phyloP scores from a whole-genome alignment of 2,113 vertebrate genomes.

The Clinocottus analis region DNA sequence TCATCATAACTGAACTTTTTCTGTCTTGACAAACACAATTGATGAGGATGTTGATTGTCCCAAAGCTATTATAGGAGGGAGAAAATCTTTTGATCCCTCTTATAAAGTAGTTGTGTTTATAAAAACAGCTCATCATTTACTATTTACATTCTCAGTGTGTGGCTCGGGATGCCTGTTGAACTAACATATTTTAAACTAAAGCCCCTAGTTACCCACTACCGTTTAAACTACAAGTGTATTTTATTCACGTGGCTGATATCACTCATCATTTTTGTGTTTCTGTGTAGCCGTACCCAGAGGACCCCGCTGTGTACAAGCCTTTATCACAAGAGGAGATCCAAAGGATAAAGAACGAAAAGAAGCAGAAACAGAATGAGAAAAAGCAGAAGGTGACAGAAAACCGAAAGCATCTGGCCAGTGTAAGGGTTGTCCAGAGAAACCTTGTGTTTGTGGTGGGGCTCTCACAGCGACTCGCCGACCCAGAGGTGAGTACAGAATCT shows the following conservation, averaged over 20 bases:
- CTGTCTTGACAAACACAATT: neutral
- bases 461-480: slow-evolving; percentile 96
- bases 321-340: slow-evolving; percentile 99
- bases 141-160: neutral
- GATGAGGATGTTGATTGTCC: neutral
- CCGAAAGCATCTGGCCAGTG: slow-evolving; percentile 98
- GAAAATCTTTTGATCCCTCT: neutral
- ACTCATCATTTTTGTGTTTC: slow-evolving; percentile 12
- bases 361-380: slow-evolving; percentile 99
- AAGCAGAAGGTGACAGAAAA: slow-evolving; percentile 99
- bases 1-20: neutral
- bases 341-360: slow-evolving; percentile 99
- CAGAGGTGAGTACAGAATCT: slow-evolving; percentile 87
- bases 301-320: slow-evolving; percentile 99
- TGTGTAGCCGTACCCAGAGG: slow-evolving; percentile 97
- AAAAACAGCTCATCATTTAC: neutral
- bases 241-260: neutral
- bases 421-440: slow-evolving; percentile 98
- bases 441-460: slow-evolving; percentile 98
- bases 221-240: neutral
- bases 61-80: neutral
- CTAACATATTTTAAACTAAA: neutral
- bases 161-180: neutral
- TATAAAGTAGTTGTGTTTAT: neutral
- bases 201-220: neutral